phyloP scores from a whole-genome alignment of 2,113 vertebrate species.

The Suncus etruscus region DNA sequence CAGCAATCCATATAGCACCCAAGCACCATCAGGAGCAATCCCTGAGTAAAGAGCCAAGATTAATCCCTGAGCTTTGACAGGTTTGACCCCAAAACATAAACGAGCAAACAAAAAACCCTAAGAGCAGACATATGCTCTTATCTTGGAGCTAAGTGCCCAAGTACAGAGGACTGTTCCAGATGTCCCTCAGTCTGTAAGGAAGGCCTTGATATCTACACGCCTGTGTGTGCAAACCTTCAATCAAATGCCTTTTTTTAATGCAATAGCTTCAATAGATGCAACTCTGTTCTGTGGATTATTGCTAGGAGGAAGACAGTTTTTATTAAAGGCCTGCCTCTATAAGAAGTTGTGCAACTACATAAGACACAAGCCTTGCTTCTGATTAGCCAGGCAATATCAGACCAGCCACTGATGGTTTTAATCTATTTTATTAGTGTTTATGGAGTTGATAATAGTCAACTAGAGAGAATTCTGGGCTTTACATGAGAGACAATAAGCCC shows the following conservation, averaged over 20 bases:
- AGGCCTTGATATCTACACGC: neutral
- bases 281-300: neutral
- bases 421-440: neutral
- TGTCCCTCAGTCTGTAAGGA: neutral
- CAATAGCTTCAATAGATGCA: neutral
- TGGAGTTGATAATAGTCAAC: neutral
- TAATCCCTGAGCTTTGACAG: too few relatives aligned
- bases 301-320: neutral
- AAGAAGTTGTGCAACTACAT: neutral
- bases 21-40: too few relatives aligned
- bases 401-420: too few relatives aligned
- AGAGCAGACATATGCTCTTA: accelerated
- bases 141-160: neutral
- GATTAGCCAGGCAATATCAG: too few relatives aligned
- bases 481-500: accelerated
- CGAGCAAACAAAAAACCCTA: too few relatives aligned
- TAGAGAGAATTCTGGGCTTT: neutral
- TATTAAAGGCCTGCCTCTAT: neutral
- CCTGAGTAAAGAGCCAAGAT: too few relatives aligned
- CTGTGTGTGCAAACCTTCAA: too few relatives aligned
- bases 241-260: neutral
- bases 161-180: neutral
- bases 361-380: neutral
- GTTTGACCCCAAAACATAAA: too few relatives aligned
- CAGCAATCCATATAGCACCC: too few relatives aligned